Base-by-base conservation (phyloP, 2,888 invertebrate species). In the Phengaris alcon region DNA sequence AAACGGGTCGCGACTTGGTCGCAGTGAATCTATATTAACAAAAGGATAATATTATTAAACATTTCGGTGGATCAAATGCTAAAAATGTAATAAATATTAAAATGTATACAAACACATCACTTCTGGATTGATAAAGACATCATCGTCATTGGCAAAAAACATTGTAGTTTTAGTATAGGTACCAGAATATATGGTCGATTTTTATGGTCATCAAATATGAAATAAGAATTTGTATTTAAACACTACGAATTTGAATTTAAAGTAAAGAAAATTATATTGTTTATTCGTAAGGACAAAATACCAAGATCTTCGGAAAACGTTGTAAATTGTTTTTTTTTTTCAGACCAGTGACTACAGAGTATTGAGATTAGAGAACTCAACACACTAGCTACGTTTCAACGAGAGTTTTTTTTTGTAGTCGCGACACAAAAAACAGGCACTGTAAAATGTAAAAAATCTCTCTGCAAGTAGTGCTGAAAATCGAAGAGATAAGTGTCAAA, bases 121-220 rank as follows among this genome's bases (percentile, higher is more conserved):
- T 79, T 90, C 88, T 76, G 87, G 90, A 84, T 88, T 84, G 80
- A 86, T 82, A 83, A 85, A 84, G 83, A 83, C 83, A 73, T 86
- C 87, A 76, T 88, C 87, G 77, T 89, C 88, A 68, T 86, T 87
- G 80, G 86, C 84, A 82, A 86, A 90, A 86, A 84, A 91, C 92
- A 93, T 92, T 72, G 22, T 54, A 72, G 22, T 13, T 54, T 22
- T 72, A 12, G 2, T 70, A 52, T 13, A 72, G 35, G 69, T 8
- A 52, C 52, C 10, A 35, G 22, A 13, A 12, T 54, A 13, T 52
- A 8, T 48, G 6, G 35, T 10, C 35, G 35, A 72, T 44, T 72
- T 52, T 35, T 22, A 35, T 35, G 35, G n/a, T 35, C 68, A 72
- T 80, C 80, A 78, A 81, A 84, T 84, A 86, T 88, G 80, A 80